phyloP scores from a whole-genome alignment of 2,888 invertebrate genomes.

The Aelia acuminata region DNA sequence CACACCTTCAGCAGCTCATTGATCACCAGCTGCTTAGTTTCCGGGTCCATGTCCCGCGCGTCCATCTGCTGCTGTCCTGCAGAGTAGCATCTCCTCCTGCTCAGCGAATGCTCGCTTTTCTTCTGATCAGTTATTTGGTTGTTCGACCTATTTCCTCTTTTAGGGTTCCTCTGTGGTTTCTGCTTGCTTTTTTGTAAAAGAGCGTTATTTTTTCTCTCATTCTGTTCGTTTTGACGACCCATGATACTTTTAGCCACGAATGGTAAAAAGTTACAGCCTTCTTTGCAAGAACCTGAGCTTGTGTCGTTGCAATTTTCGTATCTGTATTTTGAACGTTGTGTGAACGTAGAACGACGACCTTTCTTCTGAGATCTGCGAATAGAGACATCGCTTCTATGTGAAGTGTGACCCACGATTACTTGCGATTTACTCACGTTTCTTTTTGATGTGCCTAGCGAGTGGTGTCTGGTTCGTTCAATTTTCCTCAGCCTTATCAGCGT shows the following conservation, averaged over 20 bases:
- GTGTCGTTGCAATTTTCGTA: background rate
- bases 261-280: constrained; percentile 11
- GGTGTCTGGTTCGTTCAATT: background rate
- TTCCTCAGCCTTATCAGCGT: background rate
- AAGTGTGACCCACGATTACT: background rate
- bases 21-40: background rate
- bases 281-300: background rate
- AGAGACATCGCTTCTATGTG: background rate
- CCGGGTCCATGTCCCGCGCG: background rate
- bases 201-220: background rate
- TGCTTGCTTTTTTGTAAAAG: background rate
- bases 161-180: background rate
- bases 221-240: background rate
- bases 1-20: background rate
- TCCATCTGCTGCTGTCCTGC: background rate
- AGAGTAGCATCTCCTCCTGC: background rate
- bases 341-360: background rate
- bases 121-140: background rate
- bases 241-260: background rate
- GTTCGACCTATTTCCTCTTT: background rate
- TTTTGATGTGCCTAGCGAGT: background rate
- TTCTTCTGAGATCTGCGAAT: background rate
- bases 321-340: background rate
- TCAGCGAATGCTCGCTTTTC: background rate
- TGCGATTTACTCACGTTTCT: background rate